A percentile compares a stretch with the other conserved stretches of the same genome.
phyloP scores from a whole-genome alignment of 2,113 vertebrate genomes.

The Heteronetta atricapilla region DNA sequence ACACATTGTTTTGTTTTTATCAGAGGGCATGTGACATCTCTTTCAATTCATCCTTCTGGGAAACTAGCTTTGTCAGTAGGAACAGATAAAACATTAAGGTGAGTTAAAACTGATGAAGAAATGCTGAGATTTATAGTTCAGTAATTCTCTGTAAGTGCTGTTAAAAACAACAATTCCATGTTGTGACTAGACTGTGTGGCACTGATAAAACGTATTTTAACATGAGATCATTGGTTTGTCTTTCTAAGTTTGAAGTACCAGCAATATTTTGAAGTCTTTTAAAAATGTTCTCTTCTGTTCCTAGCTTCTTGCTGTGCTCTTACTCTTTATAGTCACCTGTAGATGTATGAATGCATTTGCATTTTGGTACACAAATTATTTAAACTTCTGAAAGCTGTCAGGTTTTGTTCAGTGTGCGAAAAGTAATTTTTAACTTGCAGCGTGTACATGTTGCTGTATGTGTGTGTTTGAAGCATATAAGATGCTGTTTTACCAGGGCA shows the following conservation, averaged over 20 bases:
- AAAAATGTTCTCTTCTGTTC: not conserved
- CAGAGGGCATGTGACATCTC: slow-evolving; percentile 89
- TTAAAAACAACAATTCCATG: not conserved
- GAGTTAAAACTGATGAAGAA: not conserved
- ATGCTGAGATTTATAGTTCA: not conserved
- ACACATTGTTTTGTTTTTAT: slow-evolving; percentile 30
- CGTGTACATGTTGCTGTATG: not conserved
- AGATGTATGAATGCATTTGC: not conserved
- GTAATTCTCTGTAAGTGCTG: not conserved
- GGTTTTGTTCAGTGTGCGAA: not conserved
- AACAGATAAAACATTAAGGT: slow-evolving; percentile 95
- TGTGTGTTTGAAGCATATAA: not conserved
- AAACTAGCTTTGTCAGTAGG: slow-evolving; percentile 95
- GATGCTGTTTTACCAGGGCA: not conserved
- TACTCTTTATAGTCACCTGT: not conserved
- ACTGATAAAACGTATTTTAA: not conserved
- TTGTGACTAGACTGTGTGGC: not conserved
- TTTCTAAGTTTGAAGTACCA: not conserved
- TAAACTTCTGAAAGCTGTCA: not conserved
- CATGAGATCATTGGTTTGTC: not conserved
- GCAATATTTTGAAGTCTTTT: not conserved
- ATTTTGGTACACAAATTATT: not conserved
- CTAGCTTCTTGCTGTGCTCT: not conserved
- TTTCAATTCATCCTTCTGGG: slow-evolving; percentile 95
- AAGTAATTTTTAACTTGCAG: not conserved